These are phyloP conservation scores for Microtus oregoni DNA, from an alignment of 2,113 vertebrate genomes.

Conservation along the genomic window DNA sequence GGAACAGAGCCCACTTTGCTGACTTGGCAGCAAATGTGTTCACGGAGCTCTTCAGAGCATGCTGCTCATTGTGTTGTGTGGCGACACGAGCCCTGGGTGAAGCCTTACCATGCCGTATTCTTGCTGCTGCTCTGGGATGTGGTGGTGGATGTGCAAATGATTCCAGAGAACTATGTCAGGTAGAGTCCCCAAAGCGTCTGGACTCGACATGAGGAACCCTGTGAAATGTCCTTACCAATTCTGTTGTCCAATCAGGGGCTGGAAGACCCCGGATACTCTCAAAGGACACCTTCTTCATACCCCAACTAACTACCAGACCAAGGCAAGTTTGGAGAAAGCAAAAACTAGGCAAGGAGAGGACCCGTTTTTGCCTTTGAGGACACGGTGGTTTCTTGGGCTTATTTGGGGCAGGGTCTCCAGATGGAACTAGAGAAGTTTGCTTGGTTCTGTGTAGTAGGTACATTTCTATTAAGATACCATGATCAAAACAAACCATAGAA, in stretches of 20 bases:
- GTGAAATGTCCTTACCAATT: neutral
- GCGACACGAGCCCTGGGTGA: constrained; percentile 54
- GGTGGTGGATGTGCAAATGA: neutral
- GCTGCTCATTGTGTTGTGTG: neutral
- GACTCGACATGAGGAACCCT: neutral
- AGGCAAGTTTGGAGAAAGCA: neutral
- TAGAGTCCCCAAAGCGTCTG: neutral
- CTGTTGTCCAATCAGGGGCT: neutral
- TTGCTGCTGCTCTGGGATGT: constrained; percentile 38
- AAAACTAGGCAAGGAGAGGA: neutral
- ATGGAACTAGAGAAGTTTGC: neutral
- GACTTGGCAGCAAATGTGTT: neutral
- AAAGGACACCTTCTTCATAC: neutral
- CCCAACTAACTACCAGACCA: neutral
- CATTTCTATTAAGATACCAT: neutral
- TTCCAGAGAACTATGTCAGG: neutral
- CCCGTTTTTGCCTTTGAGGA: neutral
- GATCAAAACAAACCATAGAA: neutral
- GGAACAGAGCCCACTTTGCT: constrained; percentile 58
- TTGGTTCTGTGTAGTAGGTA: neutral
- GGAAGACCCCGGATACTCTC: neutral
- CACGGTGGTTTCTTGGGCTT: neutral
- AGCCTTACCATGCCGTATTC: neutral
- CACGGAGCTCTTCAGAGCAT: neutral
- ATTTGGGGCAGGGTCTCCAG: neutral